These are phyloP conservation scores for Scomber colias DNA, from an alignment of 2,113 vertebrate species.

Conservation along the genomic window DNA sequence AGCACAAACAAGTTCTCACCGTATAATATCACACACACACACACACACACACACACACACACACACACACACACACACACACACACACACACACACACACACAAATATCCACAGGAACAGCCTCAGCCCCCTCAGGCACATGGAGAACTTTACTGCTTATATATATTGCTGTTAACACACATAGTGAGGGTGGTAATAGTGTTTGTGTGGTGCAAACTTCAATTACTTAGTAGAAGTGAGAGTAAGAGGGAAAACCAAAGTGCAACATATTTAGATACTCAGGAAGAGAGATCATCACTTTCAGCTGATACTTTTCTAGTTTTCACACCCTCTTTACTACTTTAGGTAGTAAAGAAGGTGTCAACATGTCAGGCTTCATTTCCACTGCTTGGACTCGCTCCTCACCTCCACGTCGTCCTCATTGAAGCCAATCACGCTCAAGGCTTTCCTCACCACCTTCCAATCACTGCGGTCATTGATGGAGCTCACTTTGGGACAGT, in stretches of 20 bases:
- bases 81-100: not conserved
- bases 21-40: slow-evolving; percentile 21
- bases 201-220: not conserved
- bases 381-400: not conserved
- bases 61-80: slow-evolving; percentile 9
- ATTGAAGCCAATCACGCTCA: slow-evolving; percentile 92
- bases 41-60: slow-evolving; percentile 1
- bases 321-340: not conserved
- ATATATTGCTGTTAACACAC: not conserved
- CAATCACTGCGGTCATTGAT: slow-evolving; percentile 98
- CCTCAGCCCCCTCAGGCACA: slow-evolving; percentile 13
- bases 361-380: not conserved
- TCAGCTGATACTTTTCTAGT: not conserved
- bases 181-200: not conserved
- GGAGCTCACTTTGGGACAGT: slow-evolving; percentile 98
- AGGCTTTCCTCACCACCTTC: slow-evolving; percentile 92
- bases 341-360: slow-evolving; percentile 1
- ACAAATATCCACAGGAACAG: slow-evolving; percentile 6
- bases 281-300: not conserved
- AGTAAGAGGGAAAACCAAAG: too few relatives aligned
- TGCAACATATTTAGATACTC: not conserved
- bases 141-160: not conserved
- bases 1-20: slow-evolving; percentile 45
- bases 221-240: not conserved
- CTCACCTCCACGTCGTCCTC: slow-evolving; percentile 95